phyloP scores from a whole-genome alignment of 1,140 invertebrate species.

The Leptinotarsa defecta region DNA sequence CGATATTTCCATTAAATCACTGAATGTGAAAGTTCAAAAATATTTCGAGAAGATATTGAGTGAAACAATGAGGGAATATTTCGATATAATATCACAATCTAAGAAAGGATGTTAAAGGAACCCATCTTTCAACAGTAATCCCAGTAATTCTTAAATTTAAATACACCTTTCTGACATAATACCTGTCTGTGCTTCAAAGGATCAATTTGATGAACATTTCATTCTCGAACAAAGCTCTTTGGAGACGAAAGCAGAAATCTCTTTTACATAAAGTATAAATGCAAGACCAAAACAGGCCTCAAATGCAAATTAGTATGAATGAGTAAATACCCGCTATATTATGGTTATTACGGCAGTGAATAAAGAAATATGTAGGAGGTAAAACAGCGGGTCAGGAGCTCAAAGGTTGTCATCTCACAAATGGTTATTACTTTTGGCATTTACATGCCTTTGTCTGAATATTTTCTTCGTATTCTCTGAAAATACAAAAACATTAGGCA shows the following conservation, averaged over 20 bases:
- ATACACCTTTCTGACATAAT: no score
- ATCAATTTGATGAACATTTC: background rate
- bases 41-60: no score
- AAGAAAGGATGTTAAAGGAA: no score
- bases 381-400: background rate
- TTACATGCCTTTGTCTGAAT: background rate
- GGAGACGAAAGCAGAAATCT: background rate
- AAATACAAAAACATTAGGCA: background rate
- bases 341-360: background rate
- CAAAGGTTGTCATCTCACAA: background rate
- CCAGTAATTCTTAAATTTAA: no score
- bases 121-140: no score
- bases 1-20: no score
- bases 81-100: no score
- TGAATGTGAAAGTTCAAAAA: no score
- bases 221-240: background rate
- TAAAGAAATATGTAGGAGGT: background rate
- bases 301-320: conserved; percentile 4
- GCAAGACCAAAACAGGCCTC: background rate
- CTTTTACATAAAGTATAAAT: background rate
- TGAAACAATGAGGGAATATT: no score
- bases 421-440: background rate
- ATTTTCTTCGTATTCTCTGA: background rate
- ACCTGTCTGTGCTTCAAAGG: background rate
- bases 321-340: background rate